A percentile compares a stretch with the other conserved stretches of the same genome.
These are phyloP conservation scores for Nansenia antarctica DNA, from an alignment of 2,113 vertebrate genomes.

Conservation along the genomic window DNA sequence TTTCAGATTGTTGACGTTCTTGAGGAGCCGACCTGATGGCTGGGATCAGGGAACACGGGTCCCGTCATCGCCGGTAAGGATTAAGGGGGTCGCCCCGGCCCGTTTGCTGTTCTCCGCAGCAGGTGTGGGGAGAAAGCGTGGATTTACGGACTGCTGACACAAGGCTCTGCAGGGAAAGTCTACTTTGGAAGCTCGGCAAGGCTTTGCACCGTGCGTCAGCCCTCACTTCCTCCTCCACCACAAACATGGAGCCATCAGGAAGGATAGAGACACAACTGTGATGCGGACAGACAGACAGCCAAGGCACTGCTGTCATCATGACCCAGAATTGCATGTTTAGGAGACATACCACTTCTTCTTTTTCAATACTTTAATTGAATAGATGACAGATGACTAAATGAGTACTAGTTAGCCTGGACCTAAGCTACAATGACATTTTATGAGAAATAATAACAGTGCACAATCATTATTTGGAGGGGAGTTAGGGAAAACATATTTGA, in stretches of 20 bases:
- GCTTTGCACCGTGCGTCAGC: conserved; percentile 28
- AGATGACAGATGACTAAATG: no score
- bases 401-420: no score
- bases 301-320: conserved; percentile 23
- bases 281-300: conserved; percentile 35
- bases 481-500: no score
- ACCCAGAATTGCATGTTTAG: conserved; percentile 12
- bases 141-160: conserved; percentile 26
- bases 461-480: no score
- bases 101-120: neutral
- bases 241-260: neutral
- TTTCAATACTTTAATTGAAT: no score
- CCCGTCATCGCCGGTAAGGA: neutral
- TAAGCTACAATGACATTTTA: conserved; percentile 9
- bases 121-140: conserved; percentile 5
- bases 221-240: neutral
- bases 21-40: neutral
- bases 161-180: conserved; percentile 12
- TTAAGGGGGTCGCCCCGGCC: neutral
- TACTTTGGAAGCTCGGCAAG: conserved; percentile 22
- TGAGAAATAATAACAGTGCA: no score
- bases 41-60: neutral
- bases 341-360: no score
- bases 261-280: conserved; percentile 41
- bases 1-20: neutral